Base-by-base conservation (phyloP, 2,113 vertebrate genomes). In the Lanius collurio region DNA sequence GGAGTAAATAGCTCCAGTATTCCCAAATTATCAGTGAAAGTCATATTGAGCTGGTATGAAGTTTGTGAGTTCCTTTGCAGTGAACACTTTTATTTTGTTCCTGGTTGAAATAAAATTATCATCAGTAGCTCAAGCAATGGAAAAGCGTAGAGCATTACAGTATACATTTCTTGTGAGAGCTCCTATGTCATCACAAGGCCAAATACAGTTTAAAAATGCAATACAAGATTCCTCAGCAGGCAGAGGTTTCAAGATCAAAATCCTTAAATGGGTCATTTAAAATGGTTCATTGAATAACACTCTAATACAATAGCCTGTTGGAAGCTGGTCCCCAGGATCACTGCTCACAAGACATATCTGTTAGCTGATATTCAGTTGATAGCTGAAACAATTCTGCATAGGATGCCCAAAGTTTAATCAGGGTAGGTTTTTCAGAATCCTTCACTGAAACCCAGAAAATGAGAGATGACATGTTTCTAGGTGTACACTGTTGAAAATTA, bases 271-370 rank as follows among this genome's bases (percentile, higher is more conserved):
- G 15, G 8, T 59, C 23, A 79, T 46, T 67, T 55, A 39, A 89
- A 92, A 55, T 30, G 18, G 15, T 83, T 83, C 30, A 42, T 10
- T 64, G 22, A 69, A 9, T 22, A 87, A 44, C 4, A 9, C 30
- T 86, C 50, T 46, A 55, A 37, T n/a, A 3, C 5, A 65, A 31
- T 15, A 59, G 26, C 15, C 39, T 71, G 67, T 46, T 80, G 57
- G 57, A 86, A 93, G 33, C 7, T 70, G n/a, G 28, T 94, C 31
- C 67, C 30, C 1, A 1, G 50, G 64, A 69, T 78, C 86, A 50
- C 23, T 0, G 1, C 50, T 82, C 15, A 21, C 18, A 2, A 3
- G 37, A 35, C 6, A 0, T 30, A 50, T 5, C 79, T 83, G 7
- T 53, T 50, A 64, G 23, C 39, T 73, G 46, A 68, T 47, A 44